Evolutionary conservation across 2,113 vertebrate species (phyloP).

Genomic region (Tupaia tana): DNA sequence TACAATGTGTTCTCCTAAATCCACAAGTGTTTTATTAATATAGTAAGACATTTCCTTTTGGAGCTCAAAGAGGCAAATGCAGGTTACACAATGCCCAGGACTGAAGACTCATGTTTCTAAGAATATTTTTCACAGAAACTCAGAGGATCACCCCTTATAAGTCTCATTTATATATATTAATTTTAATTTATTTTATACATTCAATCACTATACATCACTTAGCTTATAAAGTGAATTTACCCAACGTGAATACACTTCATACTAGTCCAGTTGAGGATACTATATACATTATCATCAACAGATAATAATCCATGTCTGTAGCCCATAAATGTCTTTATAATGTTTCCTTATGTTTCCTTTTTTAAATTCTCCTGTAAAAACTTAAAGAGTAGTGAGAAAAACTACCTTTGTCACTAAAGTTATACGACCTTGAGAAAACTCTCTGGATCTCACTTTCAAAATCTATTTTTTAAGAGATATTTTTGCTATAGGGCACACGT

Average conservation of each 20-base stretch:
- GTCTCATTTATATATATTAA: neutral
- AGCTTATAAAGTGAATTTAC: no score
- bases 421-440: conserved; percentile 31
- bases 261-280: no score
- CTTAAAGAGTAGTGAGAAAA: conserved; percentile 37
- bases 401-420: conserved; percentile 25
- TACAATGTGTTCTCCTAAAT: neutral
- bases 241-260: no score
- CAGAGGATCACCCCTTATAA: neutral
- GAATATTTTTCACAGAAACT: conserved; percentile 62
- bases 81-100: neutral
- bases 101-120: conserved; percentile 48
- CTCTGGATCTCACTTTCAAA: neutral
- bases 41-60: conserved; percentile 19
- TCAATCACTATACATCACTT: no score
- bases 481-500: no score
- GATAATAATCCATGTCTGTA: no score
- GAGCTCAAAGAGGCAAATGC: conserved; percentile 13
- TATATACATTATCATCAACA: no score
- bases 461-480: neutral
- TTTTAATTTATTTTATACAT: no score
- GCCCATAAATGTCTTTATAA: no score
- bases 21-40: conserved; percentile 2
- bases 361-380: neutral
- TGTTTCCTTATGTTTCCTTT: neutral